Evolutionary conservation across 2,888 invertebrate species (phyloP).

Genomic region (Apoda limacodes): DNA sequence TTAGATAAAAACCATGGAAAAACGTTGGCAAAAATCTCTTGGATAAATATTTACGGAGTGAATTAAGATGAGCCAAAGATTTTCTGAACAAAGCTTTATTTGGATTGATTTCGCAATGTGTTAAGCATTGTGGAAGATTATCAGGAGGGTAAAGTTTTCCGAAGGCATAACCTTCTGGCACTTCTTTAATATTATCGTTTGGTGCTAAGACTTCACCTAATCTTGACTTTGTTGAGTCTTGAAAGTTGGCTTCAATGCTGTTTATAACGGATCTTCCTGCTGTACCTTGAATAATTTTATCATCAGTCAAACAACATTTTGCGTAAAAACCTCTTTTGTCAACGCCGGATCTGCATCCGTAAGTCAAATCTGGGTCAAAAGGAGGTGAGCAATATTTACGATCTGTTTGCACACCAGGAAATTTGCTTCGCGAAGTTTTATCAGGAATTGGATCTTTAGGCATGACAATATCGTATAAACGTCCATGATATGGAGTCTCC

Average conservation of each 20-base stretch:
- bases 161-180: conserved; percentile 57
- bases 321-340: conserved; percentile 60
- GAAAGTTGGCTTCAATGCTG: conserved; percentile 48
- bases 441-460: conserved; percentile 41
- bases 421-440: conserved; percentile 32
- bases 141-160: conserved; percentile 52
- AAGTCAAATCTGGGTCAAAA: conserved; percentile 48
- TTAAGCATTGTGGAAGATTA: conserved; percentile 54
- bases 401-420: conserved; percentile 31
- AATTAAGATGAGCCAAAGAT: conserved; percentile 57
- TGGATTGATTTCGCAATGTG: conserved; percentile 37
- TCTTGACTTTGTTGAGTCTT: conserved; percentile 35
- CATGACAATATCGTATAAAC: conserved; percentile 49
- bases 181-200: conserved; percentile 51
- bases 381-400: conserved; percentile 48
- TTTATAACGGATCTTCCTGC: conserved; percentile 37
- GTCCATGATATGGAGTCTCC: conserved; percentile 30
- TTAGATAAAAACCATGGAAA: conserved; percentile 37
- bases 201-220: conserved; percentile 54
- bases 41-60: conserved; percentile 38
- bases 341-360: conserved; percentile 45
- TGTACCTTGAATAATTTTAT: conserved; percentile 39
- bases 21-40: conserved; percentile 38
- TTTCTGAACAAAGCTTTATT: conserved; percentile 44
- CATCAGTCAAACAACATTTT: conserved; percentile 51